A percentile compares a stretch with the other conserved stretches of the same genome.
phyloP scores from a whole-genome alignment of 2,888 invertebrate genomes.

The Meta bourneti region DNA sequence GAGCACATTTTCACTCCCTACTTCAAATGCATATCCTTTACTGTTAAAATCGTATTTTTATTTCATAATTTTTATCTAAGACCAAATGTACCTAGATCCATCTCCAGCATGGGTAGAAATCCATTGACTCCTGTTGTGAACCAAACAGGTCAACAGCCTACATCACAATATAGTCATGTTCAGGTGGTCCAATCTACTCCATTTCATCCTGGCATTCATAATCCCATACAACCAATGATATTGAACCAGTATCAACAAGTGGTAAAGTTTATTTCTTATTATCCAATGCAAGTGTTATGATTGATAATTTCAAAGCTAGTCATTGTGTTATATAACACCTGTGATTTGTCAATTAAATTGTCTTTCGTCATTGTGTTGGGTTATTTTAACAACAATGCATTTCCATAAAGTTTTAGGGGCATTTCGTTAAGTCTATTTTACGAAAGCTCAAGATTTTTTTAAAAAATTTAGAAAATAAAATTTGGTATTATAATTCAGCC shows the following conservation, averaged over 20 bases:
- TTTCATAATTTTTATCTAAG: conserved; percentile 38
- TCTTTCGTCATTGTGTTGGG: neutral
- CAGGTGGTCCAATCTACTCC: conserved; percentile 33
- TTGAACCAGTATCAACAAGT: conserved; percentile 33
- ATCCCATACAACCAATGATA: conserved; percentile 1
- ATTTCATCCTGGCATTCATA: conserved; percentile 2
- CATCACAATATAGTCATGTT: conserved; percentile 48
- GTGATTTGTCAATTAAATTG: neutral
- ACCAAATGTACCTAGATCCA: conserved; percentile 17
- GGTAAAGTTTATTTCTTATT: conserved; percentile 15
- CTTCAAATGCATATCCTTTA: too few species aligned
- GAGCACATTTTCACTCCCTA: too few species aligned
- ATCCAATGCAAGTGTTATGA: neutral
- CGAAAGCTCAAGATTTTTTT: too few species aligned
- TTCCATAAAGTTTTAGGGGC: too few species aligned
- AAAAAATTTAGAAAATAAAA: too few species aligned
- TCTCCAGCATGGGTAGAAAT: conserved; percentile 43
- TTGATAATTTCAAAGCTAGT: too few species aligned
- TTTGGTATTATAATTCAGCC: too few species aligned
- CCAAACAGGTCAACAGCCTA: conserved; percentile 32
- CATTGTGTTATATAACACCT: too few species aligned
- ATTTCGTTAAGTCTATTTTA: neutral
- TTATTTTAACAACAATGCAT: neutral
- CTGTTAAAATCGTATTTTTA: too few species aligned
- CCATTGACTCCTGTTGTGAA: conserved; percentile 55